Evolutionary conservation across 92 coral and sea anemone genomes (phyloP).

Genomic region (Actinostola sp.): DNA sequence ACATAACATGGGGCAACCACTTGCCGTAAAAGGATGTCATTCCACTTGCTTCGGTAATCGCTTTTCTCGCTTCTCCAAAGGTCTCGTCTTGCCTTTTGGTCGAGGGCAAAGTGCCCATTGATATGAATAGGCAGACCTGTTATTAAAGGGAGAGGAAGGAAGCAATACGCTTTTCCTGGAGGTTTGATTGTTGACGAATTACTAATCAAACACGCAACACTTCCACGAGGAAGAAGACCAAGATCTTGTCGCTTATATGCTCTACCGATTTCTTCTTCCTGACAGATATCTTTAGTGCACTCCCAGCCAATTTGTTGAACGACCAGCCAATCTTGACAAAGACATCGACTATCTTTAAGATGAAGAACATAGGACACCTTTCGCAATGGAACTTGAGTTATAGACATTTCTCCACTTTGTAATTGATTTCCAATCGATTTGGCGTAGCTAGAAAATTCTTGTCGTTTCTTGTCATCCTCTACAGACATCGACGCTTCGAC

Average conservation of each 20-base stretch:
- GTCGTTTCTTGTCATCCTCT: slow-evolving; percentile 58
- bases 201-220: slow-evolving; percentile 68
- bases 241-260: slow-evolving; percentile 54
- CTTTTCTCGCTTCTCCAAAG: slow-evolving; percentile 69
- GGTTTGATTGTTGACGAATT: not conserved
- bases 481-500: slow-evolving; percentile 49
- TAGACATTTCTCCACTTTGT: slow-evolving; percentile 14
- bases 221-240: slow-evolving; percentile 92
- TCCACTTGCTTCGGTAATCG: slow-evolving; percentile 74
- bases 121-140: slow-evolving; percentile 82
- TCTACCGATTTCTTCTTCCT: slow-evolving; percentile 6
- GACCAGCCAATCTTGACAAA: slow-evolving; percentile 74
- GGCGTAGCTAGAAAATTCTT: slow-evolving; percentile 46
- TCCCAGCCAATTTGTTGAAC: slow-evolving; percentile 80
- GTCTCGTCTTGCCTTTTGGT: slow-evolving; percentile 62
- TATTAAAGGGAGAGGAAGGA: slow-evolving; percentile 79
- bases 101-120: slow-evolving; percentile 89
- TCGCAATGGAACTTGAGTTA: slow-evolving; percentile 37
- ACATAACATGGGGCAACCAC: slow-evolving; percentile 80
- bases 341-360: slow-evolving; percentile 53
- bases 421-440: slow-evolving; percentile 18
- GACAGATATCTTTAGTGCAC: slow-evolving; percentile 10
- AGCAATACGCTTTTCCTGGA: slow-evolving; percentile 73
- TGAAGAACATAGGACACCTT: slow-evolving; percentile 63
- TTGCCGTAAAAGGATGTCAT: slow-evolving; percentile 39